A percentile compares a stretch with the other conserved stretches of the same genome.
Conservation (phyloP, 2,113 vertebrate species). For the Eulemur macaco region DNA sequence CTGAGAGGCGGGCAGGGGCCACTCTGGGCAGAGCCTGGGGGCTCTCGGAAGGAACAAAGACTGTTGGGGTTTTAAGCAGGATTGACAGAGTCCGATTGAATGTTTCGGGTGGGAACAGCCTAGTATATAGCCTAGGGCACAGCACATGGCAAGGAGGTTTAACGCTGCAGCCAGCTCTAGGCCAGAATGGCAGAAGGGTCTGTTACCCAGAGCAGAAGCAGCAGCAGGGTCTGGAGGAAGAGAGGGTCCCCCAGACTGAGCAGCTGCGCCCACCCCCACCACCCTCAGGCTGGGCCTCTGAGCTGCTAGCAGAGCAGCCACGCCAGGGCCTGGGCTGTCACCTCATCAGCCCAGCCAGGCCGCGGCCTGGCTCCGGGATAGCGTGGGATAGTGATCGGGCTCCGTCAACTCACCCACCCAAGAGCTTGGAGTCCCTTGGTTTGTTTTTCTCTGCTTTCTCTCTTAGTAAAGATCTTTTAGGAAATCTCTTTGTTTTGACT, state of each 20-base stretch:
- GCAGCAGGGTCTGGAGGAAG: neutral
- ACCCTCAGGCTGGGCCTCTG: neutral
- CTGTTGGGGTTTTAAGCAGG: neutral
- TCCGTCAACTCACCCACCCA: neutral
- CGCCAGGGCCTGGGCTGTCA: neutral
- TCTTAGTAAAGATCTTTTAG: slow-evolving; percentile 33
- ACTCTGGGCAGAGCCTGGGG: neutral
- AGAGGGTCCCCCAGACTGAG: neutral
- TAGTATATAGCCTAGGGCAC: neutral
- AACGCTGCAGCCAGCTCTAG: neutral
- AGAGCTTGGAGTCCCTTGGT: neutral
- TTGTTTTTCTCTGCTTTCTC: slow-evolving; percentile 36
- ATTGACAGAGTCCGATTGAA: neutral
- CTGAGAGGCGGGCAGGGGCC: neutral
- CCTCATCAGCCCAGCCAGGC: neutral
- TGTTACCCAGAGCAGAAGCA: neutral
- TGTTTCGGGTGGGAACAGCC: neutral
- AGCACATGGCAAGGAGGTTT: neutral
- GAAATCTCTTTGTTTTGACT: slow-evolving; percentile 43
- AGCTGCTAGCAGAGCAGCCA: neutral
- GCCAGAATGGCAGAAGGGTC: slow-evolving; percentile 20
- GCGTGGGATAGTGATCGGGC: neutral
- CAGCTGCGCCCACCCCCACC: neutral
- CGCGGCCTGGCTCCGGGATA: neutral
- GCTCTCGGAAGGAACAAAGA: neutral